phyloP scores from a whole-genome alignment of 2,888 invertebrate genomes.

The Drosophila borealis region DNA sequence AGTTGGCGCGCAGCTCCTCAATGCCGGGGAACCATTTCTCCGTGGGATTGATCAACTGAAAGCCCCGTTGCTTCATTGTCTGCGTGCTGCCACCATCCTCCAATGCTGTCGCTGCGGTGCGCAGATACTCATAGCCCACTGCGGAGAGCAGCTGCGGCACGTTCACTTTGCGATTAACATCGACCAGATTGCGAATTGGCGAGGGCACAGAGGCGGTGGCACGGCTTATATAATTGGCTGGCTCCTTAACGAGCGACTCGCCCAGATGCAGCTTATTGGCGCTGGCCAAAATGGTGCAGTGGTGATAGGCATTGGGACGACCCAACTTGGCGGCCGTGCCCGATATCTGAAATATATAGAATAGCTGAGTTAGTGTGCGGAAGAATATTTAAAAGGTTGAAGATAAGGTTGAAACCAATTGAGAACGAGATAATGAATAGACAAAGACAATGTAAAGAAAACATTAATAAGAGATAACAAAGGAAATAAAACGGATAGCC shows the following conservation, averaged over 20 bases:
- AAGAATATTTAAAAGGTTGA: neutral
- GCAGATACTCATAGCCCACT: slow-evolving; percentile 93
- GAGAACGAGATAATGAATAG: neutral
- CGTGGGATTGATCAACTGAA: slow-evolving; percentile 93
- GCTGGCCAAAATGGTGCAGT: slow-evolving; percentile 96
- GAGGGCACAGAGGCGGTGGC: slow-evolving; percentile 94
- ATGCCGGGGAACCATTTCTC: slow-evolving; percentile 95
- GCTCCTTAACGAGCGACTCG: slow-evolving; percentile 90
- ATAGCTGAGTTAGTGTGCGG: neutral
- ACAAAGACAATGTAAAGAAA: too few relatives aligned
- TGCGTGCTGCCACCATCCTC: slow-evolving; percentile 90
- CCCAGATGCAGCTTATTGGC: slow-evolving; percentile 92
- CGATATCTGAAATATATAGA: slow-evolving; percentile 89
- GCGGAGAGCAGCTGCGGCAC: slow-evolving; percentile 91
- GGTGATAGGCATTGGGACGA: slow-evolving; percentile 96
- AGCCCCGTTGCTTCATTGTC: slow-evolving; percentile 92
- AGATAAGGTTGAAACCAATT: neutral
- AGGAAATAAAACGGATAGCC: too few relatives aligned
- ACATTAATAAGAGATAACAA: too few relatives aligned
- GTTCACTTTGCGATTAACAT: slow-evolving; percentile 89
- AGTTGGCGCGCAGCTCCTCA: slow-evolving; percentile 88
- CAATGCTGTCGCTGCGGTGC: slow-evolving; percentile 89
- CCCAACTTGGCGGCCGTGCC: slow-evolving; percentile 98
- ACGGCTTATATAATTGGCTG: slow-evolving; percentile 92
- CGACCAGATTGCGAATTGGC: slow-evolving; percentile 92